Conservation (phyloP, 2,888 invertebrate species). For the Rhingia rostrata region DNA sequence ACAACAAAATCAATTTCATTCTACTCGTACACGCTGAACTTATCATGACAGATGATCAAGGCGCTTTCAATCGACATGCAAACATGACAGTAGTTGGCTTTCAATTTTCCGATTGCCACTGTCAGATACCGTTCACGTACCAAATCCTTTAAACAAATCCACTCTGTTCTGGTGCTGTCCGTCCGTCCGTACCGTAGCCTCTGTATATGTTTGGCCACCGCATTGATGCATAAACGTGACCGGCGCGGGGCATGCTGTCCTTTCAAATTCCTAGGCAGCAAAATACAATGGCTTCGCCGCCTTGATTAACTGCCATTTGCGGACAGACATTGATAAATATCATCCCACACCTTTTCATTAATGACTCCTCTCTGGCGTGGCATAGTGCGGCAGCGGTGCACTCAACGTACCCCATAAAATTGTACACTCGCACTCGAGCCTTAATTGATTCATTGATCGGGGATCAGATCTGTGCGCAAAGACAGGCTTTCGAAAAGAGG, state of each 20-base stretch:
- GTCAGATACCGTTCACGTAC: conserved; percentile 48
- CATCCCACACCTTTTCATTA: conserved; percentile 79
- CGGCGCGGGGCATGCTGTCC: conserved; percentile 9
- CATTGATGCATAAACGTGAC: conserved; percentile 44
- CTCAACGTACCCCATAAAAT: conserved; percentile 41
- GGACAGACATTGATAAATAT: conserved; percentile 80
- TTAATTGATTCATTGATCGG: conserved; percentile 74
- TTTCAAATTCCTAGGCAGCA: conserved; percentile 59
- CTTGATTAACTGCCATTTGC: conserved; percentile 74
- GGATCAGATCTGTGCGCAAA: conserved; percentile 65
- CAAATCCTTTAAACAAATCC: conserved; percentile 48
- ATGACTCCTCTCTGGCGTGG: conserved; percentile 54
- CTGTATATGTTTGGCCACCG: conserved; percentile 3
- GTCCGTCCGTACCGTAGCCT: conserved; percentile 6
- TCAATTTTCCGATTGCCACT: conserved; percentile 66
- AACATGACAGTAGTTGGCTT: conserved; percentile 72
- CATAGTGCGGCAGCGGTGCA: background rate
- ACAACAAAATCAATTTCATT: conserved; percentile 31
- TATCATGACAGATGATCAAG: conserved; percentile 66
- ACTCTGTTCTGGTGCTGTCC: background rate
- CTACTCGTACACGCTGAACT: conserved; percentile 25
- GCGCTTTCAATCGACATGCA: conserved; percentile 63
- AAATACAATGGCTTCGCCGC: conserved; percentile 58
- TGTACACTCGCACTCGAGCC: conserved; percentile 43
- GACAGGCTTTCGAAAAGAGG: conserved; percentile 72